These are phyloP conservation scores for Eublepharis macularius DNA, from an alignment of 2,113 vertebrate genomes.

Conservation along the genomic window DNA sequence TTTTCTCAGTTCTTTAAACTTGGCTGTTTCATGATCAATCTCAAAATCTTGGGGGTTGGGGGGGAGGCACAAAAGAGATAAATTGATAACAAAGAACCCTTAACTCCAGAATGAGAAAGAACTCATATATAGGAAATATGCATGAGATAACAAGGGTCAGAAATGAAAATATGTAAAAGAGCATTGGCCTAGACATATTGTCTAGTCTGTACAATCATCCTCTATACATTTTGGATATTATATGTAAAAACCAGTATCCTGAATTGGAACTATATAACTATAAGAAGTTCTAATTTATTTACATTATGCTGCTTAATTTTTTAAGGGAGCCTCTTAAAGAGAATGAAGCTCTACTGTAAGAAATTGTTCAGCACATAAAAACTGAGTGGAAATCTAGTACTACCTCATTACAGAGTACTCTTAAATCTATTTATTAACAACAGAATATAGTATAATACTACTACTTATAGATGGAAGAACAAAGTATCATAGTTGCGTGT, in stretches of 20 bases:
- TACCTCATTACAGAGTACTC: neutral
- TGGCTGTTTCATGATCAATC: neutral
- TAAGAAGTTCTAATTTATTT: no score
- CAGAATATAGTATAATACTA: slow-evolving; percentile 23
- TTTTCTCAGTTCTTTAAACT: neutral
- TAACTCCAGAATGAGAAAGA: neutral
- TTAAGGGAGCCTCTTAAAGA: slow-evolving; percentile 19
- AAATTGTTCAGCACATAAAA: slow-evolving; percentile 21
- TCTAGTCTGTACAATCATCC: neutral
- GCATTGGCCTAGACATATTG: neutral
- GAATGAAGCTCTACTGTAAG: slow-evolving; percentile 7
- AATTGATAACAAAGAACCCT: neutral
- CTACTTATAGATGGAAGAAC: slow-evolving; percentile 1
- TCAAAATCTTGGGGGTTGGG: no score
- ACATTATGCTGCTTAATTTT: neutral
- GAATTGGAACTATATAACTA: neutral
- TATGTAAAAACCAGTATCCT: neutral
- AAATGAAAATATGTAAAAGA: neutral
- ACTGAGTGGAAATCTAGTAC: neutral
- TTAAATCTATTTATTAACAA: slow-evolving; percentile 32
- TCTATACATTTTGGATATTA: neutral
- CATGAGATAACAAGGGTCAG: neutral
- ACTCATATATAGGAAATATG: neutral
- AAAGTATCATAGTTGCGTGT: neutral
- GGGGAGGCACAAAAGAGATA: neutral